Evolutionary conservation across 2,797 vertebrate species (phyloP).

Genomic region (Argentina silus): DNA sequence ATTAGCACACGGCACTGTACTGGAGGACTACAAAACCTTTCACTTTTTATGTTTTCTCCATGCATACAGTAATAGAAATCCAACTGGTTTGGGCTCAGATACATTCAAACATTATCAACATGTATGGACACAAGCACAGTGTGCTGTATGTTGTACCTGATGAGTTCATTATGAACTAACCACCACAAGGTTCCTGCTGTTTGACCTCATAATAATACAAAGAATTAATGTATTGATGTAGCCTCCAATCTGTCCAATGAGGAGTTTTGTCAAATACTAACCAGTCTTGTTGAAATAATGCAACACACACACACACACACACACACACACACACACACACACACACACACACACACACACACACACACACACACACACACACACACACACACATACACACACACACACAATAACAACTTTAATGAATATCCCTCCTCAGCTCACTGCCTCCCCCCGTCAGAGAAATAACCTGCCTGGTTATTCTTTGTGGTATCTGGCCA

Average conservation of each 20-base stretch:
- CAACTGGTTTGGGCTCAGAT: no score
- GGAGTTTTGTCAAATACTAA: background rate
- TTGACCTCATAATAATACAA: no score
- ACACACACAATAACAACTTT: slow-evolving; percentile 51
- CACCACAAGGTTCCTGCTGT: background rate
- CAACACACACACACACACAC: background rate
- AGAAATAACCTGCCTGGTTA: slow-evolving; percentile 35
- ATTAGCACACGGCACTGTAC: background rate
- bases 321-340: background rate
- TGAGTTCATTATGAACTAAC: no score
- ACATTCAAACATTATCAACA: slow-evolving; percentile 13
- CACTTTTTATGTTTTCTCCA: no score
- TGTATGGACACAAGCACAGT: background rate
- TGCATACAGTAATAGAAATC: no score
- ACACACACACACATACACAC: slow-evolving; percentile 23
- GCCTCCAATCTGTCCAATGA: background rate
- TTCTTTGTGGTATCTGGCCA: slow-evolving; percentile 57
- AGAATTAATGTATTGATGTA: no score
- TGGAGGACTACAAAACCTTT: no score
- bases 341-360: slow-evolving; percentile 9
- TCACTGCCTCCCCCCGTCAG: slow-evolving; percentile 29
- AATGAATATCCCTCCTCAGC: slow-evolving; percentile 70
- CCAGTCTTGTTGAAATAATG: no score
- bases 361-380: slow-evolving; percentile 26
- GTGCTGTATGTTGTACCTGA: no score